phyloP scores from a whole-genome alignment of 92 coral and sea anemone genomes.

The Paramuricea clavata region DNA sequence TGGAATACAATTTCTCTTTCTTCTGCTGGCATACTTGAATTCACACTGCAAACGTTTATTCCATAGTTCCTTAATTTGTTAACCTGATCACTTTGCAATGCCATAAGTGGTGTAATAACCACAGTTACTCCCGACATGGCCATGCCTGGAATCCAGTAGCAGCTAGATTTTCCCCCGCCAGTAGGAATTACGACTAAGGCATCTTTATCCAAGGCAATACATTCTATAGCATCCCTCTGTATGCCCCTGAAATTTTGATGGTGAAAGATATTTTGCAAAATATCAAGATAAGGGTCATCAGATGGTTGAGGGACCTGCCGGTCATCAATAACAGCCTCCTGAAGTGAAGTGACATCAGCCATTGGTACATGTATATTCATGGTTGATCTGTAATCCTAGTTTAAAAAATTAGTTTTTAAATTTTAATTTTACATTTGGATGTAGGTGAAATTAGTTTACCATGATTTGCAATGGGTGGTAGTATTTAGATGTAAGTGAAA shows the following conservation, averaged over 20 bases:
- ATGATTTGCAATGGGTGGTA: too few relatives aligned
- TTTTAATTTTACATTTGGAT: background rate
- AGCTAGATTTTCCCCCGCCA: constrained; percentile 14
- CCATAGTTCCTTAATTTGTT: background rate
- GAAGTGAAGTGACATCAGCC: background rate
- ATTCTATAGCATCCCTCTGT: constrained; percentile 48
- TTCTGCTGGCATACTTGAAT: constrained; percentile 15
- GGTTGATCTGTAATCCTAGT: constrained; percentile 14
- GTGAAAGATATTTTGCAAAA: constrained; percentile 46
- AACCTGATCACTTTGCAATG: constrained; percentile 8
- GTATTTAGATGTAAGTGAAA: too few relatives aligned
- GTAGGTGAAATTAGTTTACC: background rate
- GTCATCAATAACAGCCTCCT: background rate
- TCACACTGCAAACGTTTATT: background rate
- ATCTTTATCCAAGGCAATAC: constrained; percentile 27
- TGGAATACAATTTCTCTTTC: background rate
- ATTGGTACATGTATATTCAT: background rate
- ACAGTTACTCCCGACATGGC: constrained; percentile 13
- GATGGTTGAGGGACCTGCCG: background rate
- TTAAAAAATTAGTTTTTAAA: background rate
- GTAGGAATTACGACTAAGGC: constrained; percentile 29
- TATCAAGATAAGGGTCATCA: constrained; percentile 40
- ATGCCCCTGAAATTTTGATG: constrained; percentile 36
- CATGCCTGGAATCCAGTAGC: constrained; percentile 23
- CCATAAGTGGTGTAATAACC: constrained; percentile 22